Evolutionary conservation across 2,113 vertebrate genomes (phyloP).

Genomic region (Struthidea cinerea): DNA sequence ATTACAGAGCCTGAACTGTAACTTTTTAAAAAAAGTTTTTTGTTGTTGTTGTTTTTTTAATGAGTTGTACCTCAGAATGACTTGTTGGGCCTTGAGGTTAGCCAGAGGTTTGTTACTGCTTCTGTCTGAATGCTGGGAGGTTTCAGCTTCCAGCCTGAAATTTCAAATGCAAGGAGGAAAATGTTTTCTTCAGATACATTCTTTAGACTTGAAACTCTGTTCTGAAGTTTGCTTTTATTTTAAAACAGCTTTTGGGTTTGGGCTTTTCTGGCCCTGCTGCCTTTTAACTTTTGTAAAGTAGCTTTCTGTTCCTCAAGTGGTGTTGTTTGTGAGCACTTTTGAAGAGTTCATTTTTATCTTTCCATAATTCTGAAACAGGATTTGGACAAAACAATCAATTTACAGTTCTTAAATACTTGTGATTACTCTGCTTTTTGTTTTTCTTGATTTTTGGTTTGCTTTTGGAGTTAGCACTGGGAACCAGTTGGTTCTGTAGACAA

Average conservation of each 20-base stretch:
- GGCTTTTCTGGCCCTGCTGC: neutral
- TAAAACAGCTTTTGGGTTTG: neutral
- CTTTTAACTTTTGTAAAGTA: neutral
- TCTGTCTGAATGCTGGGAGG: neutral
- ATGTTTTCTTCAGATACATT: neutral
- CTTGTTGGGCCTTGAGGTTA: neutral
- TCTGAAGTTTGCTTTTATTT: neutral
- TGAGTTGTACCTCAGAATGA: neutral
- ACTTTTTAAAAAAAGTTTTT: fast-evolving
- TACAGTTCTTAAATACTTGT: neutral
- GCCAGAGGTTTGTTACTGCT: neutral
- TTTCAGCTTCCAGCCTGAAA: neutral
- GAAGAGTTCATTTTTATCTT: neutral
- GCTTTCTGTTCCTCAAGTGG: neutral
- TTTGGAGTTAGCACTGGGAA: neutral
- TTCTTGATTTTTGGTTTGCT: neutral
- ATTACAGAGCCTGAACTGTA: neutral
- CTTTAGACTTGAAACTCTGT: neutral
- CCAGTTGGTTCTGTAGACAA: neutral
- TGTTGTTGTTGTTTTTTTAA: neutral
- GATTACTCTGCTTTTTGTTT: neutral
- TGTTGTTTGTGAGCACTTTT: neutral
- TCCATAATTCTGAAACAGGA: neutral
- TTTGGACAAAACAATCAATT: neutral
- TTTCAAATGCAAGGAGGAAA: neutral